Percentiles rank a stretch among this genome's conserved stretches.
phyloP scores from a whole-genome alignment of 92 coral and sea anemone genomes.

The Parazoanthus swiftii region DNA sequence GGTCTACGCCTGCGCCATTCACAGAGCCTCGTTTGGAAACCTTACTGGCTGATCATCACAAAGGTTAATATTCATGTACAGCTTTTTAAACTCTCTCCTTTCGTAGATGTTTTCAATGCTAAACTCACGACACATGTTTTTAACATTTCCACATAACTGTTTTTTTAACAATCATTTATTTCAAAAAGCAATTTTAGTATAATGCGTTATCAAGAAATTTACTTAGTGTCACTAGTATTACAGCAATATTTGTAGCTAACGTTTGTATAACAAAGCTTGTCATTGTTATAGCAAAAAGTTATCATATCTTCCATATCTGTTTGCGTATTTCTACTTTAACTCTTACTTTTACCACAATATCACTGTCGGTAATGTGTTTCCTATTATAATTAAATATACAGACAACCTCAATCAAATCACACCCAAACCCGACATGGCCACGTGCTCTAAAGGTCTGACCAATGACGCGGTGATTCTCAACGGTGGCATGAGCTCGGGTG shows the following conservation, averaged over 20 bases:
- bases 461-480: conserved; percentile 78
- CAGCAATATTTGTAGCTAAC: background rate
- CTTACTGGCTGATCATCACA: conserved; percentile 46
- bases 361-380: background rate
- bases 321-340: background rate
- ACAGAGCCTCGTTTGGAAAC: conserved; percentile 57
- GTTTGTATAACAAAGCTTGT: background rate
- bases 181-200: no score
- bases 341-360: background rate
- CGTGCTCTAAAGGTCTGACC: conserved; percentile 82
- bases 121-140: no score
- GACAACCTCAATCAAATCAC: conserved; percentile 1
- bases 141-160: no score
- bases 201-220: no score
- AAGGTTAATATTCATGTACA: background rate
- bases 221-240: no score
- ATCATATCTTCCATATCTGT: background rate
- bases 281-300: background rate
- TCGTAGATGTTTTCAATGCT: no score
- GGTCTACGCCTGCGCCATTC: conserved; percentile 66
- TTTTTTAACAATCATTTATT: no score
- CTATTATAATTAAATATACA: background rate
- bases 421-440: conserved; percentile 42
- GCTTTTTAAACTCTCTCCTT: background rate
- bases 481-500: conserved; percentile 96